Conservation (phyloP, 2,888 invertebrate genomes). For the Macaria liturata region DNA sequence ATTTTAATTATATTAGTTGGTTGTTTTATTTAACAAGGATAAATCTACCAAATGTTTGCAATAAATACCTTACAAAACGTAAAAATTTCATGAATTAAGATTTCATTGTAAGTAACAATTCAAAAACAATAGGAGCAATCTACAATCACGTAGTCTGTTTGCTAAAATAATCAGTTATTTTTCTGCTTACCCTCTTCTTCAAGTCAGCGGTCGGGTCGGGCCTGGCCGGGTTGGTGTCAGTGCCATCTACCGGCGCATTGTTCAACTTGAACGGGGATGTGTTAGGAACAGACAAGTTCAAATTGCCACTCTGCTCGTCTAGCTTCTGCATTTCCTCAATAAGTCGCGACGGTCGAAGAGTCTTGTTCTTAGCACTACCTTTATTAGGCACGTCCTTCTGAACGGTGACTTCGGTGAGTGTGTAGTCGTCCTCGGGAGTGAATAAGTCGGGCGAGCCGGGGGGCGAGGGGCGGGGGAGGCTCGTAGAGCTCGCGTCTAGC, state of each 20-base stretch:
- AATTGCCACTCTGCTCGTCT: conserved; percentile 51
- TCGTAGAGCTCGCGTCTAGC: conserved; percentile 11
- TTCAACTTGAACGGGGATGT: conserved; percentile 41
- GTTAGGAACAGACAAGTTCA: conserved; percentile 46
- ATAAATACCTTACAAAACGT: background rate
- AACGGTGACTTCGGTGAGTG: conserved; percentile 35
- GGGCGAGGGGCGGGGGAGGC: background rate
- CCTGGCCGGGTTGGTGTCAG: conserved; percentile 30
- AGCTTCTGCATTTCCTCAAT: conserved; percentile 58
- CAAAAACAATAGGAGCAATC: background rate
- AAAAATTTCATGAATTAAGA: background rate
- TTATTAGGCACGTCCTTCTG: conserved; percentile 10
- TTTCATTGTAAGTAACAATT: background rate
- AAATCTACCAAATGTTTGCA: conserved; percentile 2
- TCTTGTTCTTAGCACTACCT: conserved; percentile 8
- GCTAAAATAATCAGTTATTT: conserved; percentile 74
- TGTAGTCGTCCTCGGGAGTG: conserved; percentile 48
- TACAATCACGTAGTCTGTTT: conserved; percentile 53
- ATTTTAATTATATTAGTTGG: conserved; percentile 82
- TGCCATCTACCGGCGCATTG: conserved; percentile 19
- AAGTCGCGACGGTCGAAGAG: conserved; percentile 39
- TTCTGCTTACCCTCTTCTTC: conserved; percentile 61
- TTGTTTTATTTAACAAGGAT: conserved; percentile 58
- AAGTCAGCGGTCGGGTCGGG: conserved; percentile 49
- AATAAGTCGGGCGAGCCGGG: conserved; percentile 56